Percentiles rank a stretch among this genome's conserved stretches.
Evolutionary conservation across 2,797 vertebrate species (phyloP).

Genomic region (Merluccius polli): DNA sequence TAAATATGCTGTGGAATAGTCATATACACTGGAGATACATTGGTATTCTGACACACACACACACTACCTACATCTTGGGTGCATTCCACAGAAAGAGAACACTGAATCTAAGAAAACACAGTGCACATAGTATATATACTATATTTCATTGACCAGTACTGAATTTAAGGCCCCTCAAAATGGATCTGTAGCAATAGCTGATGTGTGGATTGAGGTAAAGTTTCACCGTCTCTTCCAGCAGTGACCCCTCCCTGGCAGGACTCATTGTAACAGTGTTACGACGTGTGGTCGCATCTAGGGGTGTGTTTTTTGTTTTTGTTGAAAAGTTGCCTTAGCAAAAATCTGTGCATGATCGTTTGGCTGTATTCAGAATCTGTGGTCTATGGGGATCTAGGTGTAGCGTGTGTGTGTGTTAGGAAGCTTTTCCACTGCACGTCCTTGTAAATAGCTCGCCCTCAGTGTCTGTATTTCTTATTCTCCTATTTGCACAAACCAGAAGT

Average conservation of each 20-base stretch:
- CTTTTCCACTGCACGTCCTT: neutral
- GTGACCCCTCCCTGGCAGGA: neutral
- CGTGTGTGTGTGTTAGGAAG: neutral
- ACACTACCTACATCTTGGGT: neutral
- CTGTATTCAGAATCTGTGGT: constrained; percentile 42
- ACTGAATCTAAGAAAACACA: neutral
- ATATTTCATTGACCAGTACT: neutral
- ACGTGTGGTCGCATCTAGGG: constrained; percentile 9
- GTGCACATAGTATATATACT: neutral
- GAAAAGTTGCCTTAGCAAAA: constrained; percentile 65
- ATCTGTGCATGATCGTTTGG: constrained; percentile 55
- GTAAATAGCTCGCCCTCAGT: neutral
- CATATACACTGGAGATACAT: neutral
- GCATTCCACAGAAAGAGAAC: neutral
- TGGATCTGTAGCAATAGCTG: constrained; percentile 2
- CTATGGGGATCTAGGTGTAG: constrained; percentile 21
- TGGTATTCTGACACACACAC: neutral
- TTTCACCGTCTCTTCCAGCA: neutral
- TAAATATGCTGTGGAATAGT: neutral
- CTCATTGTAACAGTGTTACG: constrained; percentile 32
- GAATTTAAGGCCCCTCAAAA: neutral
- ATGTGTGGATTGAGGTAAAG: neutral
- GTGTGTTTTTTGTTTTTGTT: constrained; percentile 39
- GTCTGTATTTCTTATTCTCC: neutral
- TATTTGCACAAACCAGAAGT: constrained; percentile 52